These are phyloP conservation scores for Acronicta aceris DNA, from an alignment of 2,888 invertebrate species.

Conservation along the genomic window DNA sequence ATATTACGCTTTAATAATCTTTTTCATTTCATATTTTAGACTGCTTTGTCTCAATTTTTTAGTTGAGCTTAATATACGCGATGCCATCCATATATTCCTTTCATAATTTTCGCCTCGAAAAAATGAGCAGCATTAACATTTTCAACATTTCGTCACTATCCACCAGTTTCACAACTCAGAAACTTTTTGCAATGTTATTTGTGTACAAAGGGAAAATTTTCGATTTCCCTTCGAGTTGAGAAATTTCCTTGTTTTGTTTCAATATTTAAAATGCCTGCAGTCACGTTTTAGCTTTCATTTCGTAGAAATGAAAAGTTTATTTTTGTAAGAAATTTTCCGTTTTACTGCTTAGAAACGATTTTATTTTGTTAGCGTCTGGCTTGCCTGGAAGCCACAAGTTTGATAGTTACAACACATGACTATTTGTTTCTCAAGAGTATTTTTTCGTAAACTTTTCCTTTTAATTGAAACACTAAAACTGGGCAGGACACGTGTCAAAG, in stretches of 20 bases:
- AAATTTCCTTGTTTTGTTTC: constrained; percentile 25
- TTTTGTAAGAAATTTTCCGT: constrained; percentile 43
- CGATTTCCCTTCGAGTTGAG: constrained; percentile 7
- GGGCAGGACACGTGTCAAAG: too few relatives aligned
- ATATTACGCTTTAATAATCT: too few relatives aligned
- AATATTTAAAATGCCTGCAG: constrained; percentile 36
- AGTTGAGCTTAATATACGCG: too few relatives aligned
- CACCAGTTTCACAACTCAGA: constrained; percentile 32
- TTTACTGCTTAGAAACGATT: constrained; percentile 44
- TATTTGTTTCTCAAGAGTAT: constrained; percentile 29
- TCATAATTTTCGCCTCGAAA: not conserved
- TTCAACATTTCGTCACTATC: not conserved
- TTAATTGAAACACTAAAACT: not conserved
- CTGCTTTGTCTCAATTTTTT: too few relatives aligned
- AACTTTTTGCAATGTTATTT: constrained; percentile 31
- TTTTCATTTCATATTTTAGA: too few relatives aligned
- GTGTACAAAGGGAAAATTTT: constrained; percentile 9
- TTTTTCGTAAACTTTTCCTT: constrained; percentile 30
- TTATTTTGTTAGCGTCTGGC: constrained; percentile 47
- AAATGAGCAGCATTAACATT: not conserved
- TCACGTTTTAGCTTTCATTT: constrained; percentile 45
- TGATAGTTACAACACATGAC: constrained; percentile 11
- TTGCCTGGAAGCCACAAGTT: constrained; percentile 39
- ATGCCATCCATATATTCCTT: too few relatives aligned
- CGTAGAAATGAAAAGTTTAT: constrained; percentile 51